Evolutionary conservation across 2,113 vertebrate genomes (phyloP).

Genomic region (Myrmecophaga tridactyla): DNA sequence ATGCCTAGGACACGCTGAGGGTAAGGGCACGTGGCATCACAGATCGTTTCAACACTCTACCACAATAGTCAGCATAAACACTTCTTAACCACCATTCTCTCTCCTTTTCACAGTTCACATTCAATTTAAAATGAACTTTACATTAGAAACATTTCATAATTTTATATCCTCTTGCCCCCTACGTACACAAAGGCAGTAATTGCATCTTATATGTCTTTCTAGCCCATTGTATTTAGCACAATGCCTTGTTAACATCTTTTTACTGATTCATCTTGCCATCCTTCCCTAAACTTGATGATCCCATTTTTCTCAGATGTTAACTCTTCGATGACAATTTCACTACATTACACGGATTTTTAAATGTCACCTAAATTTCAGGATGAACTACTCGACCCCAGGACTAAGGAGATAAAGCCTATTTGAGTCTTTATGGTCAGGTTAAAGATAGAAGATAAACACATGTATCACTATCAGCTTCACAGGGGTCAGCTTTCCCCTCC

Average conservation of each 20-base stretch:
- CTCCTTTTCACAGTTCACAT: constrained; percentile 17
- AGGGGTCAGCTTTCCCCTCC: background rate
- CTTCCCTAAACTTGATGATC: background rate
- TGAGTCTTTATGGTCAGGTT: constrained; percentile 34
- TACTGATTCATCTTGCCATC: background rate
- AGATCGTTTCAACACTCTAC: background rate
- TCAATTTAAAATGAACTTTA: background rate
- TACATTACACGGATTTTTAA: constrained; percentile 13
- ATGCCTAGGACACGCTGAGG: background rate
- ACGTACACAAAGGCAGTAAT: background rate
- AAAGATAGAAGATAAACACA: constrained; percentile 38
- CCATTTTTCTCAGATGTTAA: background rate
- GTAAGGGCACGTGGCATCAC: background rate
- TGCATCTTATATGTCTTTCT: background rate
- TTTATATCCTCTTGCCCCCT: background rate
- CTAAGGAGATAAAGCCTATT: constrained; percentile 54
- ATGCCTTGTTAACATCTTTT: background rate
- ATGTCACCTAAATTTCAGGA: constrained; percentile 38
- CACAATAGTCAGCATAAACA: background rate
- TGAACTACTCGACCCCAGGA: background rate
- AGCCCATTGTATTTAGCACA: background rate
- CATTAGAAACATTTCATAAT: background rate
- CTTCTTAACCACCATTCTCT: background rate
- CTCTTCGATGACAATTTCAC: background rate
- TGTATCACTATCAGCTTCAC: background rate